These are phyloP conservation scores for Abrostola tripartita DNA, from an alignment of 2,888 invertebrate species.

Conservation along the genomic window DNA sequence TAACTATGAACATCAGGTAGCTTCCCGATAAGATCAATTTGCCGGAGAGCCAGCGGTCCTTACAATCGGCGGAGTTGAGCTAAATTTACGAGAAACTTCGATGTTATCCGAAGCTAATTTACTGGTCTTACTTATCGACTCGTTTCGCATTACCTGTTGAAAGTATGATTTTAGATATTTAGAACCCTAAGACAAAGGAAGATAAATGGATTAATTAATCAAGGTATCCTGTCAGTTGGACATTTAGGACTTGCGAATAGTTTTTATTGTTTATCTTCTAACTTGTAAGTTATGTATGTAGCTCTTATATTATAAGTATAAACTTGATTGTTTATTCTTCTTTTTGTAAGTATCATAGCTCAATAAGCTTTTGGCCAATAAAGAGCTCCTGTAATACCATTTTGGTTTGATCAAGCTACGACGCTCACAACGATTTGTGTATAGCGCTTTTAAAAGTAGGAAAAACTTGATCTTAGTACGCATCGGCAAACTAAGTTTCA, in stretches of 20 bases:
- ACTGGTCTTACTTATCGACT: constrained; percentile 55
- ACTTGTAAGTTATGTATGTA: no score
- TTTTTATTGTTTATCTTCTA: no score
- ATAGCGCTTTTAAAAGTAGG: no score
- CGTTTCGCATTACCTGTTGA: constrained; percentile 62
- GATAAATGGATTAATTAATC: background rate
- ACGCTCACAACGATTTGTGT: no score
- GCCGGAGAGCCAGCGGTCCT: constrained; percentile 62
- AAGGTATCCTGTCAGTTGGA: background rate
- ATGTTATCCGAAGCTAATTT: constrained; percentile 69
- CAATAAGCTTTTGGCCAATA: no score
- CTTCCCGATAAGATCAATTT: constrained; percentile 76
- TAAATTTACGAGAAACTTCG: constrained; percentile 66
- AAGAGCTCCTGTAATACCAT: no score
- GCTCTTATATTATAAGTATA: no score
- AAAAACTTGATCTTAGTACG: background rate
- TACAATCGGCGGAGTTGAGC: constrained; percentile 63
- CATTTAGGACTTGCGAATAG: background rate
- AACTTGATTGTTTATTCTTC: background rate
- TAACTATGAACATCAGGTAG: constrained; percentile 74
- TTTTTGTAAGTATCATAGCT: background rate
- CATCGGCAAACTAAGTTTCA: background rate
- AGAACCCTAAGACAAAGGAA: constrained; percentile 13
- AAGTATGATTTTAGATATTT: constrained; percentile 47
- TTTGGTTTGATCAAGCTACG: no score